phyloP scores from a whole-genome alignment of 2,797 vertebrate genomes.

The Gymnocypris eckloni region DNA sequence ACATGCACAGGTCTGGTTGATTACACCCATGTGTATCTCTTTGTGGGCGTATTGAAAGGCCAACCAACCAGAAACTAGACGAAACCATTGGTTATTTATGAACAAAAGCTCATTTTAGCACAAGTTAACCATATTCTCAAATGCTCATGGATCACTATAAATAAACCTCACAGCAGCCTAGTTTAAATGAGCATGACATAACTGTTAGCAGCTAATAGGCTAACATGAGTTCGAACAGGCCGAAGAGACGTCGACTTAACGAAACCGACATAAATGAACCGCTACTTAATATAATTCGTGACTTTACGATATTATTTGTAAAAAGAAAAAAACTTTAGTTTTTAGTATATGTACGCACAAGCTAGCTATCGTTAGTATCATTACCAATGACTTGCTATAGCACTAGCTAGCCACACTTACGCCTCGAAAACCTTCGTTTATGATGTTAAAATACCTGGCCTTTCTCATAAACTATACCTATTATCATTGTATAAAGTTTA shows the following conservation, averaged over 20 bases:
- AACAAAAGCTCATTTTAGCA: slow-evolving; percentile 23
- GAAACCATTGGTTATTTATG: slow-evolving; percentile 42
- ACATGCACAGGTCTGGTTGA: background rate
- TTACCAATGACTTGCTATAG: slow-evolving; percentile 38
- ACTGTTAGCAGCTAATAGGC: slow-evolving; percentile 26
- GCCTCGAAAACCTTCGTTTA: slow-evolving; percentile 56
- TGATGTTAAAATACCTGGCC: background rate
- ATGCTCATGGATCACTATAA: background rate
- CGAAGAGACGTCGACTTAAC: slow-evolving; percentile 21
- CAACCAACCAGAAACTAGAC: slow-evolving; percentile 43
- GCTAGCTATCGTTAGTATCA: slow-evolving; percentile 50
- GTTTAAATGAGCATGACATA: slow-evolving; percentile 11
- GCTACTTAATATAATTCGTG: background rate
- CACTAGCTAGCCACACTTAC: slow-evolving; percentile 61
- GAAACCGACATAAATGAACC: slow-evolving; percentile 12
- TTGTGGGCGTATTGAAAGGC: slow-evolving; percentile 37
- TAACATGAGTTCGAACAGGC: slow-evolving; percentile 30
- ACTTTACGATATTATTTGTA: background rate
- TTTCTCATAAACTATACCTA: slow-evolving; percentile 46
- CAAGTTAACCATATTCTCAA: slow-evolving; percentile 15
- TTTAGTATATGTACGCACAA: background rate
- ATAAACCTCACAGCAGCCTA: background rate
- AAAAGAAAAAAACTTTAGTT: background rate
- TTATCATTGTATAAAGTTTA: slow-evolving; percentile 48
- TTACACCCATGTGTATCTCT: slow-evolving; percentile 28